A percentile compares a stretch with the other conserved stretches of the same genome.
Conservation (phyloP, 1,140 invertebrate species). For the Eupeodes corollae region DNA sequence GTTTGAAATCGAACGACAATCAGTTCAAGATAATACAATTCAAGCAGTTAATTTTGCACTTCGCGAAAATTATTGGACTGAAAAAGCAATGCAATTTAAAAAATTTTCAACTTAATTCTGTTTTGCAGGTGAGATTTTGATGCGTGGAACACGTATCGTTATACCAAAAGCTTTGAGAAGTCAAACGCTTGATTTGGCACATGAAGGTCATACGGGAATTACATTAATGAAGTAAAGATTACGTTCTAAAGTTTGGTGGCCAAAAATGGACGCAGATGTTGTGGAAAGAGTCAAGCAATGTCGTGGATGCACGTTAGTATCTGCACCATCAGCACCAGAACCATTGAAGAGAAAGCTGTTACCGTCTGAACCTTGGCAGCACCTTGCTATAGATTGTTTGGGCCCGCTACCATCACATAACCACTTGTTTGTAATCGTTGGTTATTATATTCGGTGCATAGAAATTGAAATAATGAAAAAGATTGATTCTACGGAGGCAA, state of each 20-base stretch:
- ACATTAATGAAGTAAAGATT: constrained; percentile 23
- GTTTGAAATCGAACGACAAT: neutral
- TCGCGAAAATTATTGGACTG: neutral
- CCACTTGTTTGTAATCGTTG: constrained; percentile 16
- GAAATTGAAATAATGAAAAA: too few species aligned
- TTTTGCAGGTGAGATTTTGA: constrained; percentile 1
- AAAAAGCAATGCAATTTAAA: neutral
- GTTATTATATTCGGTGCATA: constrained; percentile 13
- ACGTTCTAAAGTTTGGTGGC: constrained; percentile 35
- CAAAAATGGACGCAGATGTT: too few species aligned
- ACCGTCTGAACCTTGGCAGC: constrained; percentile 24
- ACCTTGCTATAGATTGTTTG: constrained; percentile 18
- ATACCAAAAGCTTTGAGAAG: constrained; percentile 9
- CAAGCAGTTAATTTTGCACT: neutral
- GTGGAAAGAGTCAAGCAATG: too few species aligned
- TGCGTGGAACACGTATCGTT: constrained; percentile 10
- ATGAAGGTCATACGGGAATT: constrained; percentile 27
- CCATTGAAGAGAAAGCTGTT: constrained; percentile 25
- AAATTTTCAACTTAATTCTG: constrained; percentile 4
- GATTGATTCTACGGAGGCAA: too few species aligned
- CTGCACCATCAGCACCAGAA: constrained; percentile 4
- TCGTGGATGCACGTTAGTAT: too few species aligned
- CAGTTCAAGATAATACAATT: neutral
- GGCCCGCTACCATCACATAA: constrained; percentile 18
- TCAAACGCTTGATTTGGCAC: constrained; percentile 17